These are phyloP conservation scores for Oscheius myriophilus DNA, from an alignment of 2,888 invertebrate genomes.

Conservation along the genomic window DNA sequence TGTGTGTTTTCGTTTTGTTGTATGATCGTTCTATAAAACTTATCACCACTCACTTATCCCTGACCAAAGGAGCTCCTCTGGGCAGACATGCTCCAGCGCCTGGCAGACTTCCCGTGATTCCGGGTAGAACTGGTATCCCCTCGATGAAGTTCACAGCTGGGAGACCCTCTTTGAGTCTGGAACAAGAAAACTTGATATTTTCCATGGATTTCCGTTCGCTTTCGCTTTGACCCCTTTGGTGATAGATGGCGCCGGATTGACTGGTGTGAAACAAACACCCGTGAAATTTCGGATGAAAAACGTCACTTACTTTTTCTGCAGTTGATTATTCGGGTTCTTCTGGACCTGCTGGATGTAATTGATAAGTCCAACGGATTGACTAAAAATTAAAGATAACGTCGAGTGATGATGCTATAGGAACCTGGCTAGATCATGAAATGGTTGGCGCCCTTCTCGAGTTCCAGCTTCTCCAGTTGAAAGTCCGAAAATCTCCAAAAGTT, in stretches of 20 bases:
- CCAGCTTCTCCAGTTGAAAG: conserved; percentile 57
- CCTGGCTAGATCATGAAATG: conserved; percentile 57
- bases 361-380: conserved; percentile 57
- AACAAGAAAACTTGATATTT: conserved; percentile 25
- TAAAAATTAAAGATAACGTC: conserved; percentile 22
- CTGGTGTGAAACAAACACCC: conserved; percentile 7
- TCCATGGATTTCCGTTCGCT: conserved; percentile 17
- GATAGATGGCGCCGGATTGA: conserved; percentile 19
- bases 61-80: conserved; percentile 53
- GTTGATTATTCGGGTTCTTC: conserved; percentile 52
- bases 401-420: conserved; percentile 15
- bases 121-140: conserved; percentile 60
- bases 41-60: conserved; percentile 48
- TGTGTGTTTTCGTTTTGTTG: no score
- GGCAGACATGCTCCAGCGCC: conserved; percentile 62
- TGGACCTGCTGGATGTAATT: conserved; percentile 54
- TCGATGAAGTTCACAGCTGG: conserved; percentile 55
- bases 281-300: neutral
- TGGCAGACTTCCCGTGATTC: conserved; percentile 56
- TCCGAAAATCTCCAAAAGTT: conserved; percentile 55
- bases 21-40: no score
- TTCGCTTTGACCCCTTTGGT: conserved; percentile 22
- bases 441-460: conserved; percentile 44
- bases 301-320: conserved; percentile 46
- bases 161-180: conserved; percentile 44